These are phyloP conservation scores for Aphelocoma coerulescens DNA, from an alignment of 2,113 vertebrate genomes.

Conservation along the genomic window DNA sequence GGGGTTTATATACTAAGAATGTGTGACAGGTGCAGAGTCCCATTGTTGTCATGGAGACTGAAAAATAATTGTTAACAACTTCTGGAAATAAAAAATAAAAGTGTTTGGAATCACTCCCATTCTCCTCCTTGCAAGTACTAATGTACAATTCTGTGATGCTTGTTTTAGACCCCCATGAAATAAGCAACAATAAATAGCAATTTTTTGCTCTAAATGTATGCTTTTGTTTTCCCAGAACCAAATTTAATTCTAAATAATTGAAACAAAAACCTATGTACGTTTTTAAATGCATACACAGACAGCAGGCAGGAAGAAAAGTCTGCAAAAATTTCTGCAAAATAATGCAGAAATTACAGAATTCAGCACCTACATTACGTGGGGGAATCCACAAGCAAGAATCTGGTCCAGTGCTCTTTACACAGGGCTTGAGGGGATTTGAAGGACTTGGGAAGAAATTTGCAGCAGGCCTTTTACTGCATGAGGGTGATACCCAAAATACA, in stretches of 20 bases:
- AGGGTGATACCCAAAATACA: background rate
- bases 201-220: background rate
- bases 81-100: background rate
- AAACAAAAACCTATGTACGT: background rate
- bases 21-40: background rate
- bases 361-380: background rate
- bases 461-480: background rate
- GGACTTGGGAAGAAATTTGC: background rate
- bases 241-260: background rate
- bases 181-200: background rate
- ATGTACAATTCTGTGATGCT: background rate
- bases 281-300: background rate
- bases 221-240: background rate
- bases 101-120: background rate
- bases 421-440: background rate
- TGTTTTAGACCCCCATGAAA: background rate
- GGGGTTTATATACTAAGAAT: background rate
- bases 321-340: background rate
- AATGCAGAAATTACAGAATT: background rate
- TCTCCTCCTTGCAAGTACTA: background rate
- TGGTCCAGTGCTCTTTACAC: background rate
- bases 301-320: background rate
- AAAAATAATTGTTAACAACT: background rate
- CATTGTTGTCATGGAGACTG: background rate
- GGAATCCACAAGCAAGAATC: background rate